Base-by-base conservation (phyloP, 1,140 invertebrate genomes). In the Laodelphax striatellus region DNA sequence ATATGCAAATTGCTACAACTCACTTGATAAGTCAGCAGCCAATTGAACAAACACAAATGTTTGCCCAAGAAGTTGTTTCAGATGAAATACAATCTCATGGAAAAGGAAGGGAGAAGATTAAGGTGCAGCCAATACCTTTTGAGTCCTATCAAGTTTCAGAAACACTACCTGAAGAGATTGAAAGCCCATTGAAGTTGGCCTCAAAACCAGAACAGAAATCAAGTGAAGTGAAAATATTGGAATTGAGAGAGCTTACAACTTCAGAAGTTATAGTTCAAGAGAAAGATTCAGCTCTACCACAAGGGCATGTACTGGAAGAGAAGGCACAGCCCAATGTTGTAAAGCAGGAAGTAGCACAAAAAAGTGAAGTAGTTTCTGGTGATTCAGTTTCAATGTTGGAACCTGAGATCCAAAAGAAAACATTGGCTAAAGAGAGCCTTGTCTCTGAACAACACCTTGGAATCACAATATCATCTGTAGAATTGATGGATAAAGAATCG, bases 401-500 rank as follows among this genome's bases (percentile, higher is more conserved):
- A 28, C 54, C 71, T 2, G 58, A 66, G 17, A 68, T 63, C 55
- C 73, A 70, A 34, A 62, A 56, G 34, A 61, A 64, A 44, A 71
- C 69, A 63, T 67, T 58, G n/a, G 73, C 75, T 11, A 71, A 68
- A 60, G 61, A 65, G 10, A 66, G 73, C 54, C 66, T 73, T 31
- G 69, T 74, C 53, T 65, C 73, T 31, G 69, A 74, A 31, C 69
- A 75, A 55, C 69, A 74, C 55, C 74, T 77, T 63, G 73, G 78
- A 57, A 55, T 82, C 34, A 73, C 79, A 14, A 70, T 82, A 43
- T 80, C 75, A 59, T 75, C 80, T 65, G 68, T 75, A 60, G 68
- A 71, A 52, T 69, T 73, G 60, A 77, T 69, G 63, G 76, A 78
- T 70, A 63, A 69, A n/a, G 75, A 77, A 70, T 70, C 70, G 66